Percentiles rank a stretch among this genome's conserved stretches.
Conservation (phyloP, 2,113 vertebrate genomes). For the Paramisgurnus dabryanus region DNA sequence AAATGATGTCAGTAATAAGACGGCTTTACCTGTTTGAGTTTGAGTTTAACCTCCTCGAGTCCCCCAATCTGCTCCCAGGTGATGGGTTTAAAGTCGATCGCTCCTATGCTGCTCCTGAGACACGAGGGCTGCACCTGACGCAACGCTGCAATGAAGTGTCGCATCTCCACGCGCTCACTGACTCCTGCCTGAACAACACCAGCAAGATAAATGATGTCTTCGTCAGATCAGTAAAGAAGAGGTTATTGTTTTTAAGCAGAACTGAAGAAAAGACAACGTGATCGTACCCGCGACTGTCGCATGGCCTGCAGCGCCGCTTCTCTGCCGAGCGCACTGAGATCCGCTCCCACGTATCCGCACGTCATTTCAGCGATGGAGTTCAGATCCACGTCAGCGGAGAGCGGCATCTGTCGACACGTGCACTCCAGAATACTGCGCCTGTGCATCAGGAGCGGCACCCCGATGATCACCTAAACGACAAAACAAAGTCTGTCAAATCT, state of each 20-base stretch:
- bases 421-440: conserved; percentile 82
- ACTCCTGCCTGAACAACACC: conserved; percentile 49
- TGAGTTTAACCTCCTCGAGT: conserved; percentile 89
- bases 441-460: conserved; percentile 83
- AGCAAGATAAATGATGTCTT: no score
- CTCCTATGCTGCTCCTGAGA: conserved; percentile 81
- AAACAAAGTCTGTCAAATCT: not conserved
- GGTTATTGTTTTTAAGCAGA: not conserved
- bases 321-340: conserved; percentile 89
- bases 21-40: conserved; percentile 84
- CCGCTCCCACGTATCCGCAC: conserved; percentile 89
- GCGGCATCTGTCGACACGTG: conserved; percentile 80
- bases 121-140: conserved; percentile 85
- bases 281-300: conserved; percentile 77
- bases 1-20: no score
- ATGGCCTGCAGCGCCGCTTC: conserved; percentile 88
- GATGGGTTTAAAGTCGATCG: conserved; percentile 80
- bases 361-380: conserved; percentile 84
- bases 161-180: conserved; percentile 67
- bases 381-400: conserved; percentile 73
- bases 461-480: conserved; percentile 81
- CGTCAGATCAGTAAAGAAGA: not conserved
- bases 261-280: rapidly evolving
- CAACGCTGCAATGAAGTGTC: conserved; percentile 83
- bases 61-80: conserved; percentile 92